Base-by-base conservation (phyloP, 2,797 vertebrate species). In the Lepilemur ruficaudatus region DNA sequence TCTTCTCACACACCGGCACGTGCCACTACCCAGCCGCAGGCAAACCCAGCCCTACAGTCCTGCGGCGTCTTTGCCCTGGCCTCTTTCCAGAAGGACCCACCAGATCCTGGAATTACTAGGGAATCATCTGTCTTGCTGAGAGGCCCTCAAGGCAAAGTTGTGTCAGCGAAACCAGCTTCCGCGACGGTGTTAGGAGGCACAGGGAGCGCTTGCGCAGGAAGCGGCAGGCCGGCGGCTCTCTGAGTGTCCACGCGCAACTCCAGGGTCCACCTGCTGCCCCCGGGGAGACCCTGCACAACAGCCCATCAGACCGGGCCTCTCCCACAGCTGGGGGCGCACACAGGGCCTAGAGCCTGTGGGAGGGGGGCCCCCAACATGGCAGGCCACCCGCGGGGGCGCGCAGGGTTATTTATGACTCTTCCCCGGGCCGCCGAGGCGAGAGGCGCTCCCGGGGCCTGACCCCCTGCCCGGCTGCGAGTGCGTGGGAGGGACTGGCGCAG, bases 71-170 rank as follows among this genome's bases (percentile, higher is more conserved):
- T 11, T 1, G 11, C 5, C 48, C 11, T 1, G 8, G 80, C 46
- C 23, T 14, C 46, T 38, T 20, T 25, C 35, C 14, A 4, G 55
- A 57, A 22, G 38, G 59, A 1, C 18, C 14, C 10, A 9, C 59
- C 7, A 11, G 52, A n/a, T 43, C 67, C 0, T 32, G 14, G 43
- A 15, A 4, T 2, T 2, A 0, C 4, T 0, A 7, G n/a, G 52
- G 46, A 13, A 2, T 11, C 2, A 0, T 0, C 9, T 0, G 1
- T 50, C 30, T 25, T 2, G 6, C 0, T 0, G 35, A 22, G 20
- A 81, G 12, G 55, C 4, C 30, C 20, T 32, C 3, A 9, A 55
- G 25, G n/a, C 43, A 17, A 20, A 18, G 23, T 11, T 9, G 18
- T 20, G 23, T 59, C 55, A 6, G 35, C 50, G 11, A 43, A 59